These are phyloP conservation scores for Panopea generosa DNA, from an alignment of 2,888 invertebrate genomes.

Conservation along the genomic window DNA sequence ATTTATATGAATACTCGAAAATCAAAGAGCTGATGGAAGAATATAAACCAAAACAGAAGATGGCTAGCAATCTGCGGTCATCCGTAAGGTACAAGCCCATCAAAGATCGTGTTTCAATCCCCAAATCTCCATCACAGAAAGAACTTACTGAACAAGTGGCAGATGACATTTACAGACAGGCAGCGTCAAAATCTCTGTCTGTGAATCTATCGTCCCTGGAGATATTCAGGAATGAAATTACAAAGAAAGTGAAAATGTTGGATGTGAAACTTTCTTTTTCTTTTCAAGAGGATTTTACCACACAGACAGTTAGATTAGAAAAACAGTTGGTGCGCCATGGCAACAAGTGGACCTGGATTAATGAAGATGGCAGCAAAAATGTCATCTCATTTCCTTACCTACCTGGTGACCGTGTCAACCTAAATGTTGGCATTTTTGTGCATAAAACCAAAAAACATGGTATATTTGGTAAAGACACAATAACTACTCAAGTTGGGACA, in stretches of 20 bases:
- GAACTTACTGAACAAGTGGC: constrained; percentile 43
- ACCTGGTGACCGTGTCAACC: constrained; percentile 70
- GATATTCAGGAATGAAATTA: constrained; percentile 65
- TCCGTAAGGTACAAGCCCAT: constrained; percentile 55
- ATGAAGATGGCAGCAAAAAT: constrained; percentile 55
- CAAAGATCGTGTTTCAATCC: constrained; percentile 46
- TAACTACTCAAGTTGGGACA: constrained; percentile 67
- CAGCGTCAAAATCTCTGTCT: constrained; percentile 59
- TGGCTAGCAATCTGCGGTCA: constrained; percentile 20
- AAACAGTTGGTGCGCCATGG: constrained; percentile 67
- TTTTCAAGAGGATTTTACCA: constrained; percentile 66
- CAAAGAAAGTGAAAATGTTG: constrained; percentile 69
- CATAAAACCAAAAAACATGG: constrained; percentile 71
- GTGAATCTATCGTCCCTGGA: constrained; percentile 67
- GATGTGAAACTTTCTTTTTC: constrained; percentile 72
- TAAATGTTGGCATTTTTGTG: constrained; percentile 71
- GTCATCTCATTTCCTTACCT: constrained; percentile 67
- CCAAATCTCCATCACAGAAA: constrained; percentile 57
- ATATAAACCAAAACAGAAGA: constrained; percentile 53
- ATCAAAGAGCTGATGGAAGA: constrained; percentile 64
- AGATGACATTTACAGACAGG: constrained; percentile 60
- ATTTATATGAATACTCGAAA: constrained; percentile 55
- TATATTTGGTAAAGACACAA: constrained; percentile 68
- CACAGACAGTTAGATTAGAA: constrained; percentile 66
- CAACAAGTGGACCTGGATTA: constrained; percentile 70